A percentile compares a stretch with the other conserved stretches of the same genome.
Conservation (phyloP, 1,140 invertebrate species). For the Venturia canescens region DNA sequence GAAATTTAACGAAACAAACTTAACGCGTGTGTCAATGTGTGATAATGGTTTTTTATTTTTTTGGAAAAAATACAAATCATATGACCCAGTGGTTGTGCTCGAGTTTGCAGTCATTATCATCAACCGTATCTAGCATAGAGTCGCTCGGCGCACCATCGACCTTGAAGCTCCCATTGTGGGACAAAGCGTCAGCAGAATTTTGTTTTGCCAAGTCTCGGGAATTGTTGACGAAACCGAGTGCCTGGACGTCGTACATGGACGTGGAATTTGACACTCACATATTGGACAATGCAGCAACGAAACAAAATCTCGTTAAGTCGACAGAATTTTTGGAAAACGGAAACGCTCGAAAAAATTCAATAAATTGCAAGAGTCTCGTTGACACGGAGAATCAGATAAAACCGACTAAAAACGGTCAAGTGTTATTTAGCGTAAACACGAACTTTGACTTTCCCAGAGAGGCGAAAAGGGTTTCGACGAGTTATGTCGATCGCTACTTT, state of each 20-base stretch:
- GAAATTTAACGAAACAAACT: neutral
- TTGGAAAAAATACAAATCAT: conserved; percentile 38
- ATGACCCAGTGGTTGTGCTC: conserved; percentile 77
- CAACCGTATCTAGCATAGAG: conserved; percentile 76
- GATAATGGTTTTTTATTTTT: neutral
- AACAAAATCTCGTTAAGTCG: conserved; percentile 70
- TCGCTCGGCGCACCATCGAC: conserved; percentile 76
- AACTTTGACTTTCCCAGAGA: conserved; percentile 62
- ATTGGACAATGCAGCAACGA: conserved; percentile 64
- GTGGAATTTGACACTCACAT: conserved; percentile 70
- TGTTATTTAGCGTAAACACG: conserved; percentile 58
- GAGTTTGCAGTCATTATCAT: conserved; percentile 77
- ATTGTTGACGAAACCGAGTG: conserved; percentile 79
- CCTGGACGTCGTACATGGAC: conserved; percentile 73
- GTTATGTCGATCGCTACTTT: conserved; percentile 74
- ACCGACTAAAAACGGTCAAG: conserved; percentile 64
- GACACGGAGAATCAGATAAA: conserved; percentile 43
- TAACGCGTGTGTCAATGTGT: neutral
- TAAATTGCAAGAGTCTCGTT: conserved; percentile 58
- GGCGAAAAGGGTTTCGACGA: conserved; percentile 70
- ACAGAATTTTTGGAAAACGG: conserved; percentile 72
- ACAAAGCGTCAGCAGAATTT: conserved; percentile 85
- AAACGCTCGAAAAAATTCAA: conserved; percentile 54
- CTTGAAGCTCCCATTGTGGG: conserved; percentile 82
- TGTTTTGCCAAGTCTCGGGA: conserved; percentile 85